Base-by-base conservation (phyloP, 2,888 invertebrate genomes). In the Polydrusus tereticollis region DNA sequence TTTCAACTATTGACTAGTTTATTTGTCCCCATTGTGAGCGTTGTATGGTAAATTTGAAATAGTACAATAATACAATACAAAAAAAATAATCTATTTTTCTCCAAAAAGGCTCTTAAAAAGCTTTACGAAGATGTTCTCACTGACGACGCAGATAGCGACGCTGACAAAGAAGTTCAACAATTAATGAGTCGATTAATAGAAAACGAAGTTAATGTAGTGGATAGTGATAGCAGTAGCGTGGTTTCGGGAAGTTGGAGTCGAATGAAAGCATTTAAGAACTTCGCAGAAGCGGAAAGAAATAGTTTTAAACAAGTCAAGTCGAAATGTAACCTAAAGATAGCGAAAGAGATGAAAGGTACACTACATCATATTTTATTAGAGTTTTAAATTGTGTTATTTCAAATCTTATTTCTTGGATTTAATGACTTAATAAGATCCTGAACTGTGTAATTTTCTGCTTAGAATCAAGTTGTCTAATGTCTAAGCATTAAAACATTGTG, bases 111-210 rank as follows among this genome's bases (percentile, higher is more conserved):
- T 10, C 78, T 86, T 72, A 83, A 82, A 76, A 84, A 83, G 75
- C 78, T 86, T 16, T 87, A 86, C 76, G 85, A 86, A 66, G 84
- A 85, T 43, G 83, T 81, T 26, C 86, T 87, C 64, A 87, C 87
- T 62, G 88, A 88, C 75, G 88, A 88, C 74, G 69, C 41, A 16
- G 73, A 73, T 26, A 87, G 86, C 72, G 89, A 86, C 77, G 89
- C 89, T 3, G 90, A 90, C 78, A 89, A 90, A 78, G 90, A 90
- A 80, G 90, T 90, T 0, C 87, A 89, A 77, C 86, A 86, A 2
- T 87, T 89, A 79, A 89, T 89, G 85, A 85, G 86, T 41, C 78
- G 78, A 64, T 78, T 78, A 41, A 4, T 78, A 75, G 33, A 69
- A 55, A 71, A 69, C 43, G 65, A 68, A 20, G 72, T 59, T 18